These are phyloP conservation scores for Chloroclysta siterata DNA, from an alignment of 2,888 invertebrate species.

Conservation along the genomic window DNA sequence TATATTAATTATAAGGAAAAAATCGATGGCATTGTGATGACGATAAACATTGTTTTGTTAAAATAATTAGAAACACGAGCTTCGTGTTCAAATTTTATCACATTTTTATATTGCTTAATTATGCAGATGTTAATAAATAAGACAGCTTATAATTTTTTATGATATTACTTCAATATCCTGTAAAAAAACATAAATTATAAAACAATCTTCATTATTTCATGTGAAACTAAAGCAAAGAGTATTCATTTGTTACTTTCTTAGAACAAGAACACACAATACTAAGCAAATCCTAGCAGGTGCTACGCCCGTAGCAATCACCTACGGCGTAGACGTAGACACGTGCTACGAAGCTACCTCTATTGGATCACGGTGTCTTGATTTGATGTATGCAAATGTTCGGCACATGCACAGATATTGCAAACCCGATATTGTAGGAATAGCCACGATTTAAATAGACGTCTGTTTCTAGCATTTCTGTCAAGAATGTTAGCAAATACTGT, in stretches of 20 bases:
- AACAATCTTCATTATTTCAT: too few species aligned
- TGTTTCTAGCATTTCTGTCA: not conserved
- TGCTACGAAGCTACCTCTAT: conserved; percentile 31
- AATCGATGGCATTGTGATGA: conserved; percentile 13
- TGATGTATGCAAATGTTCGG: conserved; percentile 26
- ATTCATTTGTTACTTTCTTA: not conserved
- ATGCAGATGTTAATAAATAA: too few species aligned
- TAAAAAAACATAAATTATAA: too few species aligned
- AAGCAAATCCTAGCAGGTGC: conserved; percentile 13
- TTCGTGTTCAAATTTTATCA: not conserved
- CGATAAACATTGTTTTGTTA: conserved; percentile 7
- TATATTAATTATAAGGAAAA: conserved; percentile 24
- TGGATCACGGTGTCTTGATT: conserved; percentile 17
- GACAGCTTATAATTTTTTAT: too few species aligned
- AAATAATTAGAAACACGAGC: not conserved
- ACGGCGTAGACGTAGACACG: conserved; percentile 34
- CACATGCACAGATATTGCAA: conserved; percentile 12
- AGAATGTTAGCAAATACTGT: not conserved
- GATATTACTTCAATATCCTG: too few species aligned
- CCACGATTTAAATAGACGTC: not conserved
- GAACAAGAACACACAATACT: not conserved
- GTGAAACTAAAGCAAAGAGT: not conserved
- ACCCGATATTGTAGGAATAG: conserved; percentile 13
- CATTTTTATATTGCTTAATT: not conserved
- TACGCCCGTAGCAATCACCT: conserved; percentile 24